Conservation (phyloP, 2,797 vertebrate species). For the Alfaro cultratus region DNA sequence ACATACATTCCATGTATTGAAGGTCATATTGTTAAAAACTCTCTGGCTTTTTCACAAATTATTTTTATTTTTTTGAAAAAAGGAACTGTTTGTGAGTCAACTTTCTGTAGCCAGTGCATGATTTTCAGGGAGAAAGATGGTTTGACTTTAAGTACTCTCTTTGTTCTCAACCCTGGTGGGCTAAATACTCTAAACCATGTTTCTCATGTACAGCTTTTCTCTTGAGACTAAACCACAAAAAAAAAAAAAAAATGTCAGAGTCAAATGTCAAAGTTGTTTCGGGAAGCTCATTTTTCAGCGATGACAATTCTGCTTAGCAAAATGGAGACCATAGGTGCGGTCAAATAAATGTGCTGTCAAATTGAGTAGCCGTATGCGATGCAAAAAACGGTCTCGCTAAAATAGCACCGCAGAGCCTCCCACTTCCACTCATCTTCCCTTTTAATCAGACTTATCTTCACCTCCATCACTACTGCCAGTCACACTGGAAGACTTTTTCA, state of each 20-base stretch:
- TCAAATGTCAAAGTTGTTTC: background rate
- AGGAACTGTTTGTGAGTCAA: no score
- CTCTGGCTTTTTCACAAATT: background rate
- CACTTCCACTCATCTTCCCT: conserved; percentile 59
- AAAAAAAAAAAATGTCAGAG: background rate
- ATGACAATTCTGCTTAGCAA: conserved; percentile 38
- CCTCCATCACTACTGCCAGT: conserved; percentile 65
- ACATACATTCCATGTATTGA: background rate
- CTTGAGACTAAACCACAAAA: background rate
- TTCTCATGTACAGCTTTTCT: background rate
- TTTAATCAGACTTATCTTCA: conserved; percentile 75
- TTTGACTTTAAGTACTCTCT: background rate
- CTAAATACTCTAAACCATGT: background rate
- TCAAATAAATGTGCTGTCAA: conserved; percentile 69
- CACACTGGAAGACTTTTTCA: conserved; percentile 54
- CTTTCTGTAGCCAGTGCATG: background rate
- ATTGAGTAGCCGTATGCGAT: conserved; percentile 53
- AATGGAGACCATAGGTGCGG: conserved; percentile 47
- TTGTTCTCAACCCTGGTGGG: background rate
- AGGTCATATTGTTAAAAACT: background rate
- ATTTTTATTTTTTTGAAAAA: background rate
- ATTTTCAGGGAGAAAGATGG: background rate
- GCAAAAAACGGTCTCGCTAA: conserved; percentile 42
- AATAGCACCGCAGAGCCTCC: conserved; percentile 21
- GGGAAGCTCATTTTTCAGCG: background rate